A percentile compares a stretch with the other conserved stretches of the same genome.
These are phyloP conservation scores for Acleris laterana DNA, from an alignment of 2,888 invertebrate species.

Conservation along the genomic window DNA sequence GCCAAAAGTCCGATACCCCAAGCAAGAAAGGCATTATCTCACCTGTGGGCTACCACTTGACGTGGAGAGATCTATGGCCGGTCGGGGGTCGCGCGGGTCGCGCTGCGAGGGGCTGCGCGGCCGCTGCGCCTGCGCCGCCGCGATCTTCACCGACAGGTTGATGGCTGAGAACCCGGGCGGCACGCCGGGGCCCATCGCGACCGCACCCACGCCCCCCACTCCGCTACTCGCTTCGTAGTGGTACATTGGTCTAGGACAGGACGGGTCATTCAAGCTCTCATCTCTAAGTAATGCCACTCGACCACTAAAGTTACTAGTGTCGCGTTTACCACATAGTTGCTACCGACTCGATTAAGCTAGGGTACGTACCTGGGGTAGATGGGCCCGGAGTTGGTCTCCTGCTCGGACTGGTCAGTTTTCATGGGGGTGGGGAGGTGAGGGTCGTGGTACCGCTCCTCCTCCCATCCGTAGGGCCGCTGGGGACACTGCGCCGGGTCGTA, in stretches of 20 bases:
- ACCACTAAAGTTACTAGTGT: conserved; percentile 41
- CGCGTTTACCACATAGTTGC: conserved; percentile 77
- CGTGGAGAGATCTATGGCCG: conserved; percentile 94
- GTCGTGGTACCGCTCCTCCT: conserved; percentile 85
- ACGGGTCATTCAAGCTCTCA: conserved; percentile 41
- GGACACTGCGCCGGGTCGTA: conserved; percentile 81
- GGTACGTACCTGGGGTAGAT: conserved; percentile 88
- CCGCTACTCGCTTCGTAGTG: conserved; percentile 88
- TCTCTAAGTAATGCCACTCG: conserved; percentile 1
- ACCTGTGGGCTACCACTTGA: conserved; percentile 96
- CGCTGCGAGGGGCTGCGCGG: conserved; percentile 90
- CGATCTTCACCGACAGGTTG: conserved; percentile 93
- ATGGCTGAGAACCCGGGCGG: conserved; percentile 92
- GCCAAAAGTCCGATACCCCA: conserved; percentile 8
- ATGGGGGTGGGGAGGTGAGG: conserved; percentile 84
- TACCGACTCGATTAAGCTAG: conserved; percentile 11
- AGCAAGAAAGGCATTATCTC: conserved; percentile 50
- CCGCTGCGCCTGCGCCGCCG: conserved; percentile 88
- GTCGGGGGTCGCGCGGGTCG: conserved; percentile 91
- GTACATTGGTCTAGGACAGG: conserved; percentile 89
- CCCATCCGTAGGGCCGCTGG: conserved; percentile 81
- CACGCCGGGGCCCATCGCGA: conserved; percentile 87
- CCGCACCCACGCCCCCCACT: conserved; percentile 85
- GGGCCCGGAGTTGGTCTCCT: conserved; percentile 88
- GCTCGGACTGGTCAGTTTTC: conserved; percentile 89